Percentiles rank a stretch among this genome's conserved stretches.
phyloP scores from a whole-genome alignment of 2,888 invertebrate species.

The Erebia ligea region DNA sequence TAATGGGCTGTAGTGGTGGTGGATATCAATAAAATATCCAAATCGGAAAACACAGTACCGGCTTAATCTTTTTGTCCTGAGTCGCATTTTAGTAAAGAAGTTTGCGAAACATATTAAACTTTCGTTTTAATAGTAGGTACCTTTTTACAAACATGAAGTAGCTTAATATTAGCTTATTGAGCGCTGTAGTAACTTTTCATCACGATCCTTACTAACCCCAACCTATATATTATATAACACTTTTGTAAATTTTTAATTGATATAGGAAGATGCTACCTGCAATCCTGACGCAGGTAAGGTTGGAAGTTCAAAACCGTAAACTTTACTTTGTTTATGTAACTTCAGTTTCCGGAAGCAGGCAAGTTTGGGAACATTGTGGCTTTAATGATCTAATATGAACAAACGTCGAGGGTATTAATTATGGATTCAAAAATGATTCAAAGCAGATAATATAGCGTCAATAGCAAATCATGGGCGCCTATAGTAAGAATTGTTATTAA shows the following conservation, averaged over 20 bases:
- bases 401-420: conserved; percentile 79
- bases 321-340: conserved; percentile 79
- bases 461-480: not conserved
- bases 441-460: conserved; percentile 57
- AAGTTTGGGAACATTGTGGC: conserved; percentile 81
- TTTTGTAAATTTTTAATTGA: conserved; percentile 78
- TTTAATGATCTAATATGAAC: conserved; percentile 83
- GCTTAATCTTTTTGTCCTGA: too few species aligned
- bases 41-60: too few species aligned
- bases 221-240: conserved; percentile 23
- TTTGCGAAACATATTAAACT: not conserved
- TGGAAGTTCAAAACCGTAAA: conserved; percentile 72
- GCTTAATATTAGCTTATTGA: not conserved
- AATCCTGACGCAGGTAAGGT: conserved; percentile 73
- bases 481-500: not conserved
- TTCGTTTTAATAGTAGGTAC: not conserved
- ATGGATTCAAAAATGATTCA: conserved; percentile 76
- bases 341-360: conserved; percentile 74
- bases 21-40: too few species aligned
- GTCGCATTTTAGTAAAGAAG: not conserved
- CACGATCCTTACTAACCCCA: conserved; percentile 12
- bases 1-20: too few species aligned
- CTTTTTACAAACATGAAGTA: not conserved
- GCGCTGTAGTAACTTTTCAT: not conserved
- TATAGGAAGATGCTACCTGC: conserved; percentile 72